A percentile compares a stretch with the other conserved stretches of the same genome.
phyloP scores from a whole-genome alignment of 2,113 vertebrate species.

The Silurus glanis region DNA sequence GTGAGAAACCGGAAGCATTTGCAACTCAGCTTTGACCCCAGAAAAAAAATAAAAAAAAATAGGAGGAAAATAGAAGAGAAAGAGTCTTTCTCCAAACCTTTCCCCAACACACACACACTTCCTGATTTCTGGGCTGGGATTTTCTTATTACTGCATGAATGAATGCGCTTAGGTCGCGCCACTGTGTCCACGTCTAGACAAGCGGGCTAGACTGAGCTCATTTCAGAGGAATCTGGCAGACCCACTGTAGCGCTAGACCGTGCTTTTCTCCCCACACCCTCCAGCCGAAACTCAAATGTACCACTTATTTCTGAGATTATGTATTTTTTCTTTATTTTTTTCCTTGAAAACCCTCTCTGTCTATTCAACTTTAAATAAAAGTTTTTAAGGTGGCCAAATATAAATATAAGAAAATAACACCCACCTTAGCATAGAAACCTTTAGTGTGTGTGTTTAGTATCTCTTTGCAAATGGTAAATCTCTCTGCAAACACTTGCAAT shows the following conservation, averaged over 20 bases:
- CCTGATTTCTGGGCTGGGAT: conserved; percentile 30
- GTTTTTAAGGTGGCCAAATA: not conserved
- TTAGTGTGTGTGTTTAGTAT: conserved; percentile 18
- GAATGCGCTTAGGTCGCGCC: conserved; percentile 37
- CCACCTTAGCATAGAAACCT: not conserved
- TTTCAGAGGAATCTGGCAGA: conserved; percentile 67
- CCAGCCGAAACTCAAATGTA: conserved; percentile 48
- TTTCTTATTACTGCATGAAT: conserved; percentile 39
- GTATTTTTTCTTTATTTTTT: not conserved
- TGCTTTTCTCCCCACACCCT: conserved; percentile 59
- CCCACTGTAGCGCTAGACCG: conserved; percentile 48
- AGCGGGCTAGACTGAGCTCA: conserved; percentile 65
- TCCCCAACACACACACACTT: conserved; percentile 5
- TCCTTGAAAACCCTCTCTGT: not conserved
- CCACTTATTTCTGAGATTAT: conserved; percentile 39
- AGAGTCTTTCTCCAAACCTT: not conserved
- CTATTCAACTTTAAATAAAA: conserved; percentile 1
- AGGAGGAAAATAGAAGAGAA: conserved; percentile 12
- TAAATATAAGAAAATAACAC: not conserved
- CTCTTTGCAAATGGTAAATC: conserved; percentile 31
- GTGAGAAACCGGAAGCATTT: not conserved
- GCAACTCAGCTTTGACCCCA: not conserved
- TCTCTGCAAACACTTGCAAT: conserved; percentile 36
- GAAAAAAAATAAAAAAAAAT: not conserved
- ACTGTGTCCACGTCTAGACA: conserved; percentile 68